Percentiles rank a stretch among this genome's conserved stretches.
These are phyloP conservation scores for Lycocerus yunnanus DNA, from an alignment of 2,888 invertebrate species.

Conservation along the genomic window DNA sequence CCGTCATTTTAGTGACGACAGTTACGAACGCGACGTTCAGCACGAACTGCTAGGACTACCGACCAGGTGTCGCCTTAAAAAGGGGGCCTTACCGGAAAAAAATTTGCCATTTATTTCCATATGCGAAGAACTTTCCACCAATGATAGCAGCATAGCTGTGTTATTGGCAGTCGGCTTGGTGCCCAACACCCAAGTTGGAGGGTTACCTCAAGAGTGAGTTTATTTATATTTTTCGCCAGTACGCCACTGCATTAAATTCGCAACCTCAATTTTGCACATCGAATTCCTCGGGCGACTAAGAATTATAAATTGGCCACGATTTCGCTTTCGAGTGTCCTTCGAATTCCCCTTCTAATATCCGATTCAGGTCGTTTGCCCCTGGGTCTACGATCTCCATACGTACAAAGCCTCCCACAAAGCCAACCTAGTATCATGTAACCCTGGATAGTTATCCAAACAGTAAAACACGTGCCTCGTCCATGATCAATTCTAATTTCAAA, in stretches of 20 bases:
- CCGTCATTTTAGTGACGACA: conserved; percentile 58
- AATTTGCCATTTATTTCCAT: conserved; percentile 15
- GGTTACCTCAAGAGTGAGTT: conserved; percentile 55
- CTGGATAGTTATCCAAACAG: conserved; percentile 16
- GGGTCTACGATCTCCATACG: conserved; percentile 23
- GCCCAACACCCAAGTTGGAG: conserved; percentile 48
- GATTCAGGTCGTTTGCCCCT: conserved; percentile 32
- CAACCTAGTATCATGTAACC: conserved; percentile 18
- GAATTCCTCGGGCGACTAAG: conserved; percentile 3
- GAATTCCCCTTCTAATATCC: conserved; percentile 23
- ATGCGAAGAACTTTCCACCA: conserved; percentile 36
- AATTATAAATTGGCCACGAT: conserved; percentile 2
- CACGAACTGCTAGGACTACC: conserved; percentile 61
- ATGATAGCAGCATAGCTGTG: conserved; percentile 54
- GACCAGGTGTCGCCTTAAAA: conserved; percentile 58
- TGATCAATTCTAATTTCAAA: conserved; percentile 20
- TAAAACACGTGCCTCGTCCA: conserved; percentile 26
- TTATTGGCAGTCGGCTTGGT: conserved; percentile 62
- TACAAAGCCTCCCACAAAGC: conserved; percentile 29
- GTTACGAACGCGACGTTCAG: conserved; percentile 62
- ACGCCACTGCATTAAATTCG: conserved; percentile 2
- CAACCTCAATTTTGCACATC: conserved; percentile 16
- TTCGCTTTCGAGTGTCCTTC: conserved; percentile 20
- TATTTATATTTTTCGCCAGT: not conserved
- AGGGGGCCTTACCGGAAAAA: conserved; percentile 55